Conservation (phyloP, 2,113 vertebrate genomes). For the Hemiscyllium ocellatum region DNA sequence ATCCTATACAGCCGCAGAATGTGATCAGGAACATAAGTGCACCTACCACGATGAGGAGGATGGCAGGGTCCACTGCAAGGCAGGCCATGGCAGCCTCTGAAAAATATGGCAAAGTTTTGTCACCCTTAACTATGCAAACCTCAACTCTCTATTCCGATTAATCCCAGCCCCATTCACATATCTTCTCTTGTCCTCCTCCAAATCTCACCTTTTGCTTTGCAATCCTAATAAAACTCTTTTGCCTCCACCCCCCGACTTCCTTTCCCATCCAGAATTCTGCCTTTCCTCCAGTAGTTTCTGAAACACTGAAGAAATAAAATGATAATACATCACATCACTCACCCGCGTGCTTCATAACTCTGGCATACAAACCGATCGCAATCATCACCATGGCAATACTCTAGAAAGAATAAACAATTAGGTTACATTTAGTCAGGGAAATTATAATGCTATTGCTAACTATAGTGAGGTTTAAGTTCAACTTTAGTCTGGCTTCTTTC, state of each 20-base stretch:
- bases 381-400: conserved; percentile 76
- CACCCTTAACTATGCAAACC: neutral
- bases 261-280: neutral
- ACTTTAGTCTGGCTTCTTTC: neutral
- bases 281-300: neutral
- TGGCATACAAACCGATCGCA: conserved; percentile 73
- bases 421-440: neutral
- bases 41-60: conserved; percentile 73
- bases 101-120: neutral
- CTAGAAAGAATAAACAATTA: conserved; percentile 49
- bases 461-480: neutral
- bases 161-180: neutral
- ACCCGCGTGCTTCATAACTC: conserved; percentile 81
- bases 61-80: conserved; percentile 74
- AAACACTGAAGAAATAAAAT: neutral
- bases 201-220: neutral
- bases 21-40: conserved; percentile 85
- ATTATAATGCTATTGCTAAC: neutral
- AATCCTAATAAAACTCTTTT: neutral
- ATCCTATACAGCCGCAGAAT: conserved; percentile 88
- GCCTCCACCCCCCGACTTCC: too few species aligned
- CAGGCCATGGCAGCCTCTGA: conserved; percentile 74
- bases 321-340: conserved; percentile 37
- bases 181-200: neutral
- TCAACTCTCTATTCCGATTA: neutral